Base-by-base conservation (phyloP, 2,797 vertebrate species). In the Yasuhikotakia modesta region DNA sequence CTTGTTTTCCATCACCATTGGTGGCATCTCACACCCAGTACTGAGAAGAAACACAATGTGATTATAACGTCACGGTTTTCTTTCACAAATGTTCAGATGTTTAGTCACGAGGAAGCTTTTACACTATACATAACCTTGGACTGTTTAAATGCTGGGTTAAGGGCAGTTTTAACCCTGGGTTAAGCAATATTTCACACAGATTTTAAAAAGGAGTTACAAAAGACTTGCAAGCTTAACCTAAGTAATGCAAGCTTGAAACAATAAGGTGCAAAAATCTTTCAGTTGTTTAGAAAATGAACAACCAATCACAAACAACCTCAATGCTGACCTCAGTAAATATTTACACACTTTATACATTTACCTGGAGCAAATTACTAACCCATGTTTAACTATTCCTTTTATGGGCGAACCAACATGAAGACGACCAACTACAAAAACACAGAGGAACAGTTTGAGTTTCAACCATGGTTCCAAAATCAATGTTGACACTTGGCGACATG, bases 11-110 rank as follows among this genome's bases (percentile, higher is more conserved):
- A 67, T 64, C 13, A 32, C 73, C 12, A 10, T 22, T 57, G 8
- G 64, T 70, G 76, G 46, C 3, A 24, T 61, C 68, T 76, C 68
- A 17, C 68, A 65, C 72, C 65, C 35, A 46, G 58, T 61, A 60
- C 67, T 57, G 65, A 19, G 50, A 4, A 11, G 64, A 77, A 65
- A 58, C 22, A 6, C 24, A 76, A 35, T 0, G 16, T 70, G 21
- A 80, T 69, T 69, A 48, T 50, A 57, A 27, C 19, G 12, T 64
- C 8, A 75, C 5, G 35, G 39, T 70, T 65, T 80, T 70, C 5
- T 63, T 2, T n/a, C 43, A 45, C 21, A 1, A 24, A 17, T 43
- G 30, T 43, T 39, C 22, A 24, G 24, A n/a, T 50, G 55, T 52
- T 13, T 24, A 24, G 14, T 10, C 24, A 11, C 3, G 39, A 19